These are phyloP conservation scores for Thymelicus sylvestris DNA, from an alignment of 2,888 invertebrate species.

Conservation along the genomic window DNA sequence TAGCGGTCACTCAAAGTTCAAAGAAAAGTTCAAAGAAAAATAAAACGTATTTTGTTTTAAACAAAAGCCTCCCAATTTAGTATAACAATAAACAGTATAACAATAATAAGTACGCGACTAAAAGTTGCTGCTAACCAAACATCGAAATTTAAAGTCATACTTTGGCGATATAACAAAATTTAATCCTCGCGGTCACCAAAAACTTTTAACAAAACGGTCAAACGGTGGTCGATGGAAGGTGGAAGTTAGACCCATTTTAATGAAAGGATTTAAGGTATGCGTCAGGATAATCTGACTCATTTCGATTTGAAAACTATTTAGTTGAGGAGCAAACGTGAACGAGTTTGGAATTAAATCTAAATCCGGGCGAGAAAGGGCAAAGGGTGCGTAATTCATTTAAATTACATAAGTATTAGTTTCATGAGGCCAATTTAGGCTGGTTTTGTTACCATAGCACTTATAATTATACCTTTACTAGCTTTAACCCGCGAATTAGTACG, in stretches of 20 bases:
- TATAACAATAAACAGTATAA: neutral
- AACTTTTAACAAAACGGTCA: constrained; percentile 48
- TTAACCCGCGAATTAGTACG: no score
- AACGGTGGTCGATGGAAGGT: constrained; percentile 46
- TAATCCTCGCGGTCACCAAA: constrained; percentile 26
- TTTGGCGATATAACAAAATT: constrained; percentile 30
- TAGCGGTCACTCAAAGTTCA: no score
- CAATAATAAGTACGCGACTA: neutral
- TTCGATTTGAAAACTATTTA: constrained; percentile 53
- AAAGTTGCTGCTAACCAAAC: neutral
- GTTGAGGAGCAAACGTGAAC: constrained; percentile 48
- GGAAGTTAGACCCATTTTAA: constrained; percentile 57
- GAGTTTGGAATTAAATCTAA: constrained; percentile 58
- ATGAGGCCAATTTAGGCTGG: no score
- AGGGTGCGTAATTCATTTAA: constrained; percentile 13
- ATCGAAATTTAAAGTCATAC: constrained; percentile 23
- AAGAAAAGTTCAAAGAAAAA: no score
- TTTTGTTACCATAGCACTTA: no score
- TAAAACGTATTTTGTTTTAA: no score
- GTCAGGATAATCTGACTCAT: constrained; percentile 54
- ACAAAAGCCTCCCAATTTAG: neutral
- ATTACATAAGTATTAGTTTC: neutral
- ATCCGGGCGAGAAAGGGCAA: constrained; percentile 34
- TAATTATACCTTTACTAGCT: no score
- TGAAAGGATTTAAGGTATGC: constrained; percentile 62